Base-by-base conservation (phyloP, 2,113 vertebrate species). In the Melanostigma gelatinosum region DNA sequence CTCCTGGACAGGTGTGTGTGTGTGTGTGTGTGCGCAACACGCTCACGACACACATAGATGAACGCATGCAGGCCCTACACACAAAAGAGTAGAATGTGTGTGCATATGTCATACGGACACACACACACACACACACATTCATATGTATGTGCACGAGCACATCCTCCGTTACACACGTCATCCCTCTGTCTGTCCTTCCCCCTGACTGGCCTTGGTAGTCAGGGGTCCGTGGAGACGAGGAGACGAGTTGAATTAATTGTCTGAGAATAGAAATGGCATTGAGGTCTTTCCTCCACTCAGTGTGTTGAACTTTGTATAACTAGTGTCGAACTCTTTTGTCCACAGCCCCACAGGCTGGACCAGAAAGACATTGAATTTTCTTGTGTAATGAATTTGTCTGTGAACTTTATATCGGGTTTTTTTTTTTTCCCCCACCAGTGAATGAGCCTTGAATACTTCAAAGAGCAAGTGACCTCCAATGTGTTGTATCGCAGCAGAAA, bases 191-290 rank as follows among this genome's bases (percentile, higher is more conserved):
- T 73, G 83, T 86, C 86, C 84, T 88, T 72, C 69, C 44, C 61
- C 34, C 48, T n/a, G 34, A 62, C 65, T 72, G 88, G 82, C 81
- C 85, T 75, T 75, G 61, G 48, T 83, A 81, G 83, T 82, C 87
- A 71, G 70, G 58, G 85, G 86, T 87, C 75, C 75, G 72, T 11
- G 27, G 84, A 75, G 75, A 67, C 10, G 71, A 70, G 67, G 57
- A 83, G 79, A 75, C 22, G 5, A 74, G 67, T 73, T 74, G 87
- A 85, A 91, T 89, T 88, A 88, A 92, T 91, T 87, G 74, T 84
- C 81, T 70, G 40, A 8, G 67, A 64, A 68, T 69, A 58, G 79
- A 29, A 29, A 68, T 66, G 42, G 48, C 67, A 62, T 55, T 67
- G 54, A 79, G n/a, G 38, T 69, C 75, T 74, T 44, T 67, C 54